phyloP scores from a whole-genome alignment of 2,888 invertebrate genomes.

The Pelosia muscerda region DNA sequence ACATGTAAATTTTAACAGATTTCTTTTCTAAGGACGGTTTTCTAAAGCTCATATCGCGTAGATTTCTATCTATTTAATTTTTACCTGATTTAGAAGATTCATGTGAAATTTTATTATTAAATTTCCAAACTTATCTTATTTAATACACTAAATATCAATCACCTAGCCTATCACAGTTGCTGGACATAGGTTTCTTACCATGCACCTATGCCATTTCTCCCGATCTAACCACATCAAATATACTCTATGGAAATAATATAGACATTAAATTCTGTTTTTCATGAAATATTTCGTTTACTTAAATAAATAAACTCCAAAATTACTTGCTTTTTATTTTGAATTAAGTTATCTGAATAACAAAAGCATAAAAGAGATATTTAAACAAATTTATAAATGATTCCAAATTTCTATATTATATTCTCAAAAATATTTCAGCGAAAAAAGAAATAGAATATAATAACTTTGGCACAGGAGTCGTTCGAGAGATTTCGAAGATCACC shows the following conservation, averaged over 20 bases:
- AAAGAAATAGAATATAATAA: conserved; percentile 48
- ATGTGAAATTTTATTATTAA: too few relatives aligned
- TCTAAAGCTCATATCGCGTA: too few relatives aligned
- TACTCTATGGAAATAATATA: background rate
- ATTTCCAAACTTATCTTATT: too few relatives aligned
- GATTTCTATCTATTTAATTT: too few relatives aligned
- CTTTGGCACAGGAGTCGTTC: conserved; percentile 57
- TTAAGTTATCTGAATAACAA: background rate
- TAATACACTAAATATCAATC: too few relatives aligned
- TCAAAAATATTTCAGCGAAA: conserved; percentile 16
- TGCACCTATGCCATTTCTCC: too few relatives aligned
- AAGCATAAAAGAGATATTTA: background rate
- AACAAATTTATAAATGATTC: background rate
- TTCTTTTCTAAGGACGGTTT: too few relatives aligned
- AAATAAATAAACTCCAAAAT: background rate
- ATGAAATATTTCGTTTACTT: background rate
- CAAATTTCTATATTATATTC: conserved; percentile 23
- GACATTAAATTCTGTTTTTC: background rate
- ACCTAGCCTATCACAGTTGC: too few relatives aligned
- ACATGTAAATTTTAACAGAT: too few relatives aligned
- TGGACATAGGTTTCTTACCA: too few relatives aligned
- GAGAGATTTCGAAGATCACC: conserved; percentile 67
- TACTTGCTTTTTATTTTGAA: background rate
- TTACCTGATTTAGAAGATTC: too few relatives aligned
- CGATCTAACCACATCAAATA: background rate